Conservation (phyloP, 2,888 invertebrate species). For the Norana najaformis region DNA sequence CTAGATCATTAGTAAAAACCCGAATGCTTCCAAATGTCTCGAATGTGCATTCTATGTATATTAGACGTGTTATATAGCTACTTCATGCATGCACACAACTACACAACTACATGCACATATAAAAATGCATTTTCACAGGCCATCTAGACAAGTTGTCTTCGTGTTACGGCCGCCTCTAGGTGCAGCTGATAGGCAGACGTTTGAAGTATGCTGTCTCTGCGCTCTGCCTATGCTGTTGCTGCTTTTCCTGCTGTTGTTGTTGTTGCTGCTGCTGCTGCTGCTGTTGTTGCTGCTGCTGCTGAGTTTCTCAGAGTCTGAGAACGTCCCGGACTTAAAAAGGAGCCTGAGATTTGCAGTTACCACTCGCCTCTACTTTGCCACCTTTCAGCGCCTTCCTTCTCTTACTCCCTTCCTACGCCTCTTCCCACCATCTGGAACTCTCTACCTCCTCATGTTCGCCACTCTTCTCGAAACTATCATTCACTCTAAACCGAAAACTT, state of each 20-base stretch:
- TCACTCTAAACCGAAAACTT: not conserved
- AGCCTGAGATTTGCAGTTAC: not conserved
- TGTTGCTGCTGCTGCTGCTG: not conserved
- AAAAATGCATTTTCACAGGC: too few species aligned
- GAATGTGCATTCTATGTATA: too few species aligned
- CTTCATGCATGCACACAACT: too few species aligned
- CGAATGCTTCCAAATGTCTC: too few species aligned
- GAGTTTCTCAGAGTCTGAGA: not conserved
- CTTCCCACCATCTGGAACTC: not conserved
- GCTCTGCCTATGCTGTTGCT: not conserved
- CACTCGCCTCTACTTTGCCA: not conserved
- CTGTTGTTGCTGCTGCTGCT: not conserved
- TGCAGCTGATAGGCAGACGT: too few species aligned
- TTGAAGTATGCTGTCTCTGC: too few species aligned
- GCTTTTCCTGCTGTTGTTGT: not conserved
- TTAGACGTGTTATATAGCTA: too few species aligned
- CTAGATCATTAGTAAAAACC: too few species aligned
- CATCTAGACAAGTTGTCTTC: too few species aligned
- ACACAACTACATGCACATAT: too few species aligned
- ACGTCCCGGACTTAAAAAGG: not conserved
- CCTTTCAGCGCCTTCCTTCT: not conserved
- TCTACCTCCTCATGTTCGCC: not conserved
- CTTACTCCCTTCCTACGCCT: not conserved
- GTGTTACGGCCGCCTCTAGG: too few species aligned
- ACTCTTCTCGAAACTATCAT: not conserved